Conservation (phyloP, 2,888 invertebrate genomes). For the Pheosia gnoma region DNA sequence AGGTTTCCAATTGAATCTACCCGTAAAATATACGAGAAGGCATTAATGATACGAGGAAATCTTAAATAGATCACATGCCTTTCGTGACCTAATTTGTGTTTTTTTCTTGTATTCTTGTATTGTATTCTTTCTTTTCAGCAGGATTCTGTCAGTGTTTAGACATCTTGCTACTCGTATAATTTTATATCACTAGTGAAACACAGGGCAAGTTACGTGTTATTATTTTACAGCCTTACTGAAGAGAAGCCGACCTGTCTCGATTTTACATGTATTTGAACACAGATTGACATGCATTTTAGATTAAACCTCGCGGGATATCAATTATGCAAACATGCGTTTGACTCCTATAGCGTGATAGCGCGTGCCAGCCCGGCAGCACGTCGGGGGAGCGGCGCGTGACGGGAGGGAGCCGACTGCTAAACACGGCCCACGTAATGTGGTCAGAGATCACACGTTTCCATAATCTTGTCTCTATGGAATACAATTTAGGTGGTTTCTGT, state of each 20-base stretch:
- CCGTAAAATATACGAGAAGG: background rate
- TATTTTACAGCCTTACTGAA: too few relatives aligned
- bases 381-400: background rate
- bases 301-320: background rate
- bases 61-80: too few relatives aligned
- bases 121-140: too few relatives aligned
- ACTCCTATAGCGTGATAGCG: background rate
- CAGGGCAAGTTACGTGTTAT: too few relatives aligned
- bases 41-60: background rate
- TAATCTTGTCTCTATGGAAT: background rate
- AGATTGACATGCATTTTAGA: background rate
- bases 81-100: too few relatives aligned
- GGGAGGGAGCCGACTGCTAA: background rate
- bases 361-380: background rate
- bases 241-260: too few relatives aligned
- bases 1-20: background rate
- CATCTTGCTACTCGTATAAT: too few relatives aligned
- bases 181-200: too few relatives aligned
- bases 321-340: slow-evolving; percentile 2
- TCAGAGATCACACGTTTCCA: background rate
- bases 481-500: background rate
- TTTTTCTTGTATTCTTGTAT: too few relatives aligned
- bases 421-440: background rate
- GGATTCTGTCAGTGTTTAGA: too few relatives aligned
- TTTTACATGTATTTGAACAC: background rate